Percentiles rank a stretch among this genome's conserved stretches.
Conservation (phyloP, 2,113 vertebrate genomes). For the Alexandromys fortis region DNA sequence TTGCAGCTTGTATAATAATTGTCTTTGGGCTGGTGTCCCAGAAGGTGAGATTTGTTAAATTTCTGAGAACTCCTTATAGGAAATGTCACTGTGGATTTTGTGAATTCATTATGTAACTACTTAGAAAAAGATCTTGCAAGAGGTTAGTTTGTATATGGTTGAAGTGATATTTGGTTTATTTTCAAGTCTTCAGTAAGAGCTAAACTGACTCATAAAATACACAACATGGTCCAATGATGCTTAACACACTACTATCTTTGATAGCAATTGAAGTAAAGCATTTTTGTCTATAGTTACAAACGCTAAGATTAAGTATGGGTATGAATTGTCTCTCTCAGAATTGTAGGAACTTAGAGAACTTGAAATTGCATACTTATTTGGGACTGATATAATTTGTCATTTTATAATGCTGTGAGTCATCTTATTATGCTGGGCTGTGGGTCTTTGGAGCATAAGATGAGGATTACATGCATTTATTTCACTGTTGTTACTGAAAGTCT, state of each 20-base stretch:
- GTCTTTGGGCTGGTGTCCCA: slow-evolving; percentile 7
- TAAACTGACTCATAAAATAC: background rate
- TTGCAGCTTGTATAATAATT: background rate
- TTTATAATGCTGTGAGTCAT: background rate
- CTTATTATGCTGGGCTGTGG: background rate
- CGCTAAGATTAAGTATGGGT: background rate
- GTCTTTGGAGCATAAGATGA: background rate
- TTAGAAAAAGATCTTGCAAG: slow-evolving; percentile 47
- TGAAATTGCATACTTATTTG: slow-evolving; percentile 29
- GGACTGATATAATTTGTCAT: slow-evolving; percentile 1
- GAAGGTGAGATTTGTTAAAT: background rate
- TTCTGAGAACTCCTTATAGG: slow-evolving; percentile 42
- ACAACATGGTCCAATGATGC: background rate
- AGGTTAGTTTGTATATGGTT: slow-evolving; percentile 10
- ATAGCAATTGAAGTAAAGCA: background rate
- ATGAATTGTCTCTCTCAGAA: background rate
- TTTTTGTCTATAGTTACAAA: background rate
- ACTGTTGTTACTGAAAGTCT: background rate
- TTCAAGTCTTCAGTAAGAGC: slow-evolving; percentile 30
- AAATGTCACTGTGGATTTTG: background rate
- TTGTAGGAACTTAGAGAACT: background rate
- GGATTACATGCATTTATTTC: background rate
- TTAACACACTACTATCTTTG: background rate
- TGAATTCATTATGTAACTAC: background rate
- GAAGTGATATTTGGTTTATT: slow-evolving; percentile 2